phyloP scores from a whole-genome alignment of 2,888 invertebrate genomes.

The Venusia cambrica region DNA sequence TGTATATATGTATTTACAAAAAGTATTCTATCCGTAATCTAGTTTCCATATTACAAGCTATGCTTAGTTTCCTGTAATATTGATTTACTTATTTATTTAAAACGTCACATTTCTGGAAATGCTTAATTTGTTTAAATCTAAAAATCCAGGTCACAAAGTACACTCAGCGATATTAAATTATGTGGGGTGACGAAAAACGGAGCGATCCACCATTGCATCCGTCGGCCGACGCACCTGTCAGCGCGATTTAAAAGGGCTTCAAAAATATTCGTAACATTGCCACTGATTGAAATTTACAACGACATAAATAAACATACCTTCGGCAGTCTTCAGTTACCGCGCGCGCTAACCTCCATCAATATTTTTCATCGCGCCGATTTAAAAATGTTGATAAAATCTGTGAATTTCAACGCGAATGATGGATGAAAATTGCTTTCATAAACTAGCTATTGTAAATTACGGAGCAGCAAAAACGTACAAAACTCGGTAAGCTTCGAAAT shows the following conservation, averaged over 20 bases:
- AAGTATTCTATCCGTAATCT: too few species aligned
- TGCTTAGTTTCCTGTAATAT: too few species aligned
- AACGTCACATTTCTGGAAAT: slow-evolving; percentile 39
- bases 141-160: slow-evolving; percentile 40
- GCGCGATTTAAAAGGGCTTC: slow-evolving; percentile 23
- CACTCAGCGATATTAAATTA: slow-evolving; percentile 32
- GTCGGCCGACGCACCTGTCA: slow-evolving; percentile 36
- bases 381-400: slow-evolving; percentile 28
- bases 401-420: slow-evolving; percentile 22
- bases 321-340: slow-evolving; percentile 18
- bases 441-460: slow-evolving; percentile 23
- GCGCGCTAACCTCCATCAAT: slow-evolving; percentile 19
- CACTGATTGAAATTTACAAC: slow-evolving; percentile 23
- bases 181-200: slow-evolving; percentile 31
- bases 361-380: slow-evolving; percentile 26
- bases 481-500: slow-evolving; percentile 15
- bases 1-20: too few species aligned
- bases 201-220: slow-evolving; percentile 24
- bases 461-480: slow-evolving; percentile 8
- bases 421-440: slow-evolving; percentile 23
- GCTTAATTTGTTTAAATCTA: slow-evolving; percentile 29
- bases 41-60: too few species aligned
- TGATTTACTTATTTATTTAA: too few species aligned
- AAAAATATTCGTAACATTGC: slow-evolving; percentile 13
- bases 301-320: slow-evolving; percentile 25